phyloP scores from a whole-genome alignment of 1,140 invertebrate genomes.

The Onthophagus taurus region DNA sequence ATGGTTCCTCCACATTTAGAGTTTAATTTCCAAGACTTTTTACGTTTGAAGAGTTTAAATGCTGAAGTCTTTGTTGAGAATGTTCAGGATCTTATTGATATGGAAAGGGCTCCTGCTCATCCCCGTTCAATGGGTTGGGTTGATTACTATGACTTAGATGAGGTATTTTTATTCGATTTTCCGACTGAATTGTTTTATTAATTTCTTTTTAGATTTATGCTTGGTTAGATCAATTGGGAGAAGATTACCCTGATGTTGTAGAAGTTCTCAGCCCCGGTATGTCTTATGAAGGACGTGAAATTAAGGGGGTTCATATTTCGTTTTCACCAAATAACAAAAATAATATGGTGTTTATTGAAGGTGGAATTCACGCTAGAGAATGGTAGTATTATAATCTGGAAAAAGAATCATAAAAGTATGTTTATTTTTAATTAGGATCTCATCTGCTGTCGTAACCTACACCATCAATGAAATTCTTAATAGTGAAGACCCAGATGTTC shows the following conservation, averaged over 20 bases:
- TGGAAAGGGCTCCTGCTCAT: constrained; percentile 15
- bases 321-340: constrained; percentile 35
- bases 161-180: neutral
- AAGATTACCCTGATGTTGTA: constrained; percentile 40
- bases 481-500: too few species aligned
- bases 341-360: constrained; percentile 38
- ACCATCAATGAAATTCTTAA: too few species aligned
- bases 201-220: constrained; percentile 37
- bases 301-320: constrained; percentile 50
- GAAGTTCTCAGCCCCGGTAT: constrained; percentile 43
- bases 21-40: constrained; percentile 21
- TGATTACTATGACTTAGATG: constrained; percentile 5
- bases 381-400: too few species aligned
- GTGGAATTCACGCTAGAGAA: constrained; percentile 48
- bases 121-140: neutral
- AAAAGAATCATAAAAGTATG: too few species aligned
- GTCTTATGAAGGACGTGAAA: constrained; percentile 49
- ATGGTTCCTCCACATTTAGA: constrained; percentile 32
- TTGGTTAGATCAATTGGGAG: constrained; percentile 40
- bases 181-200: neutral
- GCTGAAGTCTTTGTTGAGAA: constrained; percentile 32
- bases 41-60: constrained; percentile 20
- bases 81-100: constrained; percentile 32
- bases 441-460: too few species aligned
- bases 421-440: too few species aligned